A percentile compares a stretch with the other conserved stretches of the same genome.
phyloP scores from a whole-genome alignment of 2,888 invertebrate genomes.

The Chydorus sphaericus region DNA sequence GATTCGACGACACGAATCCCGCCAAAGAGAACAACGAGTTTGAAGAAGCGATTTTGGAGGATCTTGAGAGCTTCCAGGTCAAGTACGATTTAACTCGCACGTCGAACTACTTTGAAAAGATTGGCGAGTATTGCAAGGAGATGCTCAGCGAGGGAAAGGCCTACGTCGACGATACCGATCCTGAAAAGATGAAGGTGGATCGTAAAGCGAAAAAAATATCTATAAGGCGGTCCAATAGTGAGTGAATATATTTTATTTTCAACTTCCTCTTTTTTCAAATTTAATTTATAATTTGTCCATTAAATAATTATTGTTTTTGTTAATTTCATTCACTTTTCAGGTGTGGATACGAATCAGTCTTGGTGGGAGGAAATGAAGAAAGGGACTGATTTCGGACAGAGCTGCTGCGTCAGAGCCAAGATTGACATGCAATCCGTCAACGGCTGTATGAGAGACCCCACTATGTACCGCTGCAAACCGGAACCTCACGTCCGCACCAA shows the following conservation, averaged over 20 bases:
- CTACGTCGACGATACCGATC: conserved; percentile 91
- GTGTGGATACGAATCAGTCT: conserved; percentile 63
- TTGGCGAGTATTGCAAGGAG: conserved; percentile 74
- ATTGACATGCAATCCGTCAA: conserved; percentile 93
- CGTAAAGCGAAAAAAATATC: too few species aligned
- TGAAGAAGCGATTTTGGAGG: conserved; percentile 89
- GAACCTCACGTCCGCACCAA: conserved; percentile 90
- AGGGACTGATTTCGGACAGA: conserved; percentile 60
- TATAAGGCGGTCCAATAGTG: conserved; percentile 67
- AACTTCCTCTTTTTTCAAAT: not conserved
- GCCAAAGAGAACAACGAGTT: conserved; percentile 95
- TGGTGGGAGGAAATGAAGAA: conserved; percentile 93
- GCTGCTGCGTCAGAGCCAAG: conserved; percentile 89
- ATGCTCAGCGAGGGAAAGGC: conserved; percentile 78
- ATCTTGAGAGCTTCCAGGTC: conserved; percentile 77
- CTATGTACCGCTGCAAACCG: conserved; percentile 93
- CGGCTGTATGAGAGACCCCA: conserved; percentile 95
- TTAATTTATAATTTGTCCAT: not conserved
- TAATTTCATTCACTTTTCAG: conserved; percentile 33
- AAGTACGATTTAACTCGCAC: conserved; percentile 93
- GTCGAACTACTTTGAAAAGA: conserved; percentile 88
- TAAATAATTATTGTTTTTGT: not conserved
- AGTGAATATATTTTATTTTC: conserved; percentile 29
- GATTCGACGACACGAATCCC: conserved; percentile 99
- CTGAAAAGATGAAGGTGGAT: conserved; percentile 86